Evolutionary conservation across 2,888 invertebrate genomes (phyloP), one percentile per base, ranked within the genome.

Genomic region (Conus canariensis): DNA sequence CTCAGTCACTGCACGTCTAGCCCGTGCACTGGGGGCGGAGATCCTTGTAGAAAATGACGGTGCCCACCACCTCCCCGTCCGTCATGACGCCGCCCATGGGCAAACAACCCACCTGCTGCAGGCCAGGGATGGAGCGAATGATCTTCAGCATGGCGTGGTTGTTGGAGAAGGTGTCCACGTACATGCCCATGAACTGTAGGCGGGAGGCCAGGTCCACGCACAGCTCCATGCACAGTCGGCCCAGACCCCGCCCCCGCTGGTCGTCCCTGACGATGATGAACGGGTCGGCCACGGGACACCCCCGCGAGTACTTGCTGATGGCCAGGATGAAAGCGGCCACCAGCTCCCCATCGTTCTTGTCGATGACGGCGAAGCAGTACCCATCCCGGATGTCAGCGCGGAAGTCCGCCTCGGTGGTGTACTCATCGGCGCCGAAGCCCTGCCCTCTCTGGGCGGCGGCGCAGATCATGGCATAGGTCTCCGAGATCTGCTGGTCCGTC

Each of bases 91-190:
- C 94, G 6, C 92, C 94, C 91, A 93, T 91, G 87, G 94, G 94
- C 58, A 94, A 90, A 90, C 90, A 92, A 45, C 93, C 94, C 12
- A 93, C 93, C 87, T 92, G 91, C n/a, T 91, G 77, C 77, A 93
- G 92, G 10, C 93, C 93, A n/a, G 92, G 92, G 10, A 93, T 56
- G 85, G 90, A 92, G 59, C 92, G 91, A 14, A 93, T 88, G 60
- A 94, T 93, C 25, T 91, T 90, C 60, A 92, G 91, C 92, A 93
- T 93, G 45, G 92, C 92, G 7, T 56, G 89, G 88, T 94, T 94
- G 88, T 93, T 93, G 83, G 92, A 91, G 87, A 94, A 94, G 4
- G 93, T 93, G 90, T 94, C 94, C 9, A 93, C 92, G 88, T 94
- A 94, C 86, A 94, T 93, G 14, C 93, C 93, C 64, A 92, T 87